Conservation (phyloP, 1,140 invertebrate genomes). For the Caenorhabditis latens region DNA sequence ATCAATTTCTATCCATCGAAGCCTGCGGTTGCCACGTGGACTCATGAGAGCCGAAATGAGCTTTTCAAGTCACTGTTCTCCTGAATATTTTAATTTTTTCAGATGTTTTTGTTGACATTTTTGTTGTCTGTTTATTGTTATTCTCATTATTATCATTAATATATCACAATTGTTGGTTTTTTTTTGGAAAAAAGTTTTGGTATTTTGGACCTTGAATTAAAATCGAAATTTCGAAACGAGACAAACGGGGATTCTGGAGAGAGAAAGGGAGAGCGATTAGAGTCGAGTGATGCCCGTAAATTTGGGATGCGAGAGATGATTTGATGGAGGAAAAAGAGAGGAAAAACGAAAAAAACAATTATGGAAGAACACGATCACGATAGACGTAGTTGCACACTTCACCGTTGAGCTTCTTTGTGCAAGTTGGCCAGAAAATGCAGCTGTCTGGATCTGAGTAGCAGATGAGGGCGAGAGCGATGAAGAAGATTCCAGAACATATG, state of each 20-base stretch:
- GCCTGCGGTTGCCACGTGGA: slow-evolving; percentile 72
- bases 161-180: background rate
- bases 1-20: slow-evolving; percentile 84
- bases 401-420: slow-evolving; percentile 48
- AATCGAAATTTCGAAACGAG: too few relatives aligned
- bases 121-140: background rate
- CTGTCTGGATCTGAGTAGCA: slow-evolving; percentile 63
- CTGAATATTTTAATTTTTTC: background rate
- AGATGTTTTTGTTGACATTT: background rate
- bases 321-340: background rate
- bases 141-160: background rate
- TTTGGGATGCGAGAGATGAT: background rate
- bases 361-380: slow-evolving; percentile 24
- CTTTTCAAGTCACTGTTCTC: slow-evolving; percentile 76
- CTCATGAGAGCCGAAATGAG: slow-evolving; percentile 74
- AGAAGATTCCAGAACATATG: slow-evolving; percentile 62
- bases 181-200: background rate
- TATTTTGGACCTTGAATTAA: background rate
- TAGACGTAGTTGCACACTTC: slow-evolving; percentile 62
- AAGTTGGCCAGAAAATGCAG: slow-evolving; percentile 66
- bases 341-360: background rate
- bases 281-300: background rate
- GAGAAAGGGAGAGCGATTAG: background rate
- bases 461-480: slow-evolving; percentile 57
- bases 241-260: background rate